Base-by-base conservation (phyloP, 2,797 vertebrate species). In the Bovichtus diacanthus region DNA sequence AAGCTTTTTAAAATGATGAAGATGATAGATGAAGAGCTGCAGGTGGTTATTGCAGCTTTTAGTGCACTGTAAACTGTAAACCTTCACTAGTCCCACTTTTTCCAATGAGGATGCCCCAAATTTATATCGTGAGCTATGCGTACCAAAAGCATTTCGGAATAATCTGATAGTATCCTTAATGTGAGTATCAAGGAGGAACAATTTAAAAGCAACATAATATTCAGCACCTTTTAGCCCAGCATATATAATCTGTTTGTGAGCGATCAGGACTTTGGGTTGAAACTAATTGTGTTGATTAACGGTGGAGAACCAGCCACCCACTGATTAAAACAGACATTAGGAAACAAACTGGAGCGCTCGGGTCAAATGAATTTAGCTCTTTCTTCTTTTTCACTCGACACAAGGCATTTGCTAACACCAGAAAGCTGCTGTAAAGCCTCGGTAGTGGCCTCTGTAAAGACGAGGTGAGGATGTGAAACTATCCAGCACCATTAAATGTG, bases 271-370 rank as follows among this genome's bases (percentile, higher is more conserved):
- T 74, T 63, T 47, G 43, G 39, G 38, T 59, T 62, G 46, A 67
- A 77, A 81, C 72, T 74, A 85, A 83, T 78, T 83, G 71, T 70
- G 55, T 70, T 82, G 69, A 87, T 85, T 76, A 82, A 82, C n/a
- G 11, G 47, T 25, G 46, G 39, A 60, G 76, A 82, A 71, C 31
- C 34, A 43, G 49, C 55, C 55, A 29, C 59, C 74, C 9, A 8
- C 75, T 84, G 74, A 84, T 85, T 82, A 89, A 79, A 85, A 75
- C 53, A 54, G 36, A 49, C 80, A 87, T 64, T 60, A 59, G 59
- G 76, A 74, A 78, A 68, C 68, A 65, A 73, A 73, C 53, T 56
- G 18, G 21, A 73, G 70, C 0, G 25, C 65, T 51, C 2, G 6
- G 74, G 66, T 85, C 73, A 86, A 76, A 76, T 56, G 1, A 47